A percentile compares a stretch with the other conserved stretches of the same genome.
These are phyloP conservation scores for Bellardia bayeri DNA, from an alignment of 2,888 invertebrate genomes.

Conservation along the genomic window DNA sequence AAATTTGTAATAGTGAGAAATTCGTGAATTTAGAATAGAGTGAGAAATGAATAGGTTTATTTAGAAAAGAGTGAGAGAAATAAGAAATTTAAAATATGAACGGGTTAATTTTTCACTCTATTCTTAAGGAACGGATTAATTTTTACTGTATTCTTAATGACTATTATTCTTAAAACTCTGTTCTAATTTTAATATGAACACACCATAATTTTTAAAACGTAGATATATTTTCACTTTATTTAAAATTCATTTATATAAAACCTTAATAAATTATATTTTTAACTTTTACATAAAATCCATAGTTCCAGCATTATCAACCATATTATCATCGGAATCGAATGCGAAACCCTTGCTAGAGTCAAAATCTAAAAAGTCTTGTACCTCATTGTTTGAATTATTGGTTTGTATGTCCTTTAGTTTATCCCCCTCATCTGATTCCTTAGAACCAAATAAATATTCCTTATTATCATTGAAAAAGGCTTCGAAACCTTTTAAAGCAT, in stretches of 20 bases:
- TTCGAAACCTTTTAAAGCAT: constrained; percentile 41
- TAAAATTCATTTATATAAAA: background rate
- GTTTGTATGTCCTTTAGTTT: background rate
- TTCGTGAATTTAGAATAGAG: too few species aligned
- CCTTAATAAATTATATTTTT: background rate
- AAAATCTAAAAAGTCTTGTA: constrained; percentile 56
- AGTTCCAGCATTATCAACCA: background rate
- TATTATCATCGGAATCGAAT: constrained; percentile 63
- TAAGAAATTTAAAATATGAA: too few species aligned
- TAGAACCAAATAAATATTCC: constrained; percentile 4
- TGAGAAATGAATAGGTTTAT: too few species aligned
- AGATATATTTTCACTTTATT: too few species aligned
- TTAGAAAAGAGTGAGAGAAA: too few species aligned
- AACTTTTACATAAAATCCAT: constrained; percentile 59
- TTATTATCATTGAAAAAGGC: constrained; percentile 20
- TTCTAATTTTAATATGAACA: too few species aligned
- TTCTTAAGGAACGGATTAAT: too few species aligned
- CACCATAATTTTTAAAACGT: too few species aligned
- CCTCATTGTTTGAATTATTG: background rate
- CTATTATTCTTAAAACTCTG: too few species aligned
- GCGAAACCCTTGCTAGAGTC: constrained; percentile 14
- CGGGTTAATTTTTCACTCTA: too few species aligned
- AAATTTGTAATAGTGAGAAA: too few species aligned
- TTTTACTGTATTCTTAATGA: too few species aligned
- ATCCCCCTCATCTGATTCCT: background rate